Conservation (phyloP, 2,113 vertebrate genomes). For the Zeus faber region DNA sequence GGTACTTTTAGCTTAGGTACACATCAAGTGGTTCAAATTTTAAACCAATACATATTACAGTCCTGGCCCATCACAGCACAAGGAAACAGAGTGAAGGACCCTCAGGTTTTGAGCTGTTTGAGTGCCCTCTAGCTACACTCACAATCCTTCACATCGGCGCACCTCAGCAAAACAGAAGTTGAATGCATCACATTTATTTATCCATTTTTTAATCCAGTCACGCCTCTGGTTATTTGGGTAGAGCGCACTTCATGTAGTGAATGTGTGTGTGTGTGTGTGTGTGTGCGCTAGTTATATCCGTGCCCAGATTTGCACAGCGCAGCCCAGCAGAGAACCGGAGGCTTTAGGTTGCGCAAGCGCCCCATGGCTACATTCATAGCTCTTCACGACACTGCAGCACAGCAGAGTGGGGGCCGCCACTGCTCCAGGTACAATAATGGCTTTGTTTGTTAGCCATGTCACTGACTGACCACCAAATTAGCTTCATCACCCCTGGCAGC, state of each 20-base stretch:
- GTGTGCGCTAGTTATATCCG: conserved; percentile 3
- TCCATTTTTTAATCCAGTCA: not conserved
- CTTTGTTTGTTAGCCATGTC: conserved; percentile 73
- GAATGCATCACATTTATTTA: not conserved
- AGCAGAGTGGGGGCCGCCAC: conserved; percentile 36
- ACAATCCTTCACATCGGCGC: not conserved
- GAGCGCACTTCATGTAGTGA: conserved; percentile 7
- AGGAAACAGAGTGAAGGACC: not conserved
- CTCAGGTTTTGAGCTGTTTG: not conserved
- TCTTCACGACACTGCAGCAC: conserved; percentile 41
- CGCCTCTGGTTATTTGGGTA: not conserved
- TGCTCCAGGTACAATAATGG: conserved; percentile 61
- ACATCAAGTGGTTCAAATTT: too few species aligned
- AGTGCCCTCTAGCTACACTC: not conserved
- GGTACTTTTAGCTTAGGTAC: too few species aligned
- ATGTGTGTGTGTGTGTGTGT: conserved; percentile 26
- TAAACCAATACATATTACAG: too few species aligned
- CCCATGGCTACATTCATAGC: conserved; percentile 43
- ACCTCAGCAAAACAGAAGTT: not conserved
- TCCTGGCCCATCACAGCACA: not conserved
- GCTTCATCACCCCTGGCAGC: conserved; percentile 71
- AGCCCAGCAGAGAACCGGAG: conserved; percentile 31
- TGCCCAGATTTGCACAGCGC: conserved; percentile 27
- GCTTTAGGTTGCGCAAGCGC: conserved; percentile 39
- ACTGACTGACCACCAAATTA: conserved; percentile 72